A percentile compares a stretch with the other conserved stretches of the same genome.
These are phyloP conservation scores for Epizoanthus scotinus DNA, from an alignment of 92 coral and sea anemone genomes.

Conservation along the genomic window DNA sequence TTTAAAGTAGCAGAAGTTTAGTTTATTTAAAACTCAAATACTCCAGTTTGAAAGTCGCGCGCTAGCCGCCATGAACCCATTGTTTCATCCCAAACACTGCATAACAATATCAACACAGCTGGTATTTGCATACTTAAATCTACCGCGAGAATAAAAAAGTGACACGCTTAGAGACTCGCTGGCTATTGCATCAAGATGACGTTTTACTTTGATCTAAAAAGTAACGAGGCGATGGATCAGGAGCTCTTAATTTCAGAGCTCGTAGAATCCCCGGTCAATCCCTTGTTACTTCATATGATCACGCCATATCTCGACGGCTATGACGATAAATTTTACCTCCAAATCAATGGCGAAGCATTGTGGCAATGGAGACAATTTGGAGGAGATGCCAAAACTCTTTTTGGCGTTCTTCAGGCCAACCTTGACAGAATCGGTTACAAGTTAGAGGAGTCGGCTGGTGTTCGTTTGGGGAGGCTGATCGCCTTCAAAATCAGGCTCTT, in stretches of 20 bases:
- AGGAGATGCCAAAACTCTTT: background rate
- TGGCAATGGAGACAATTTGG: slow-evolving; percentile 20
- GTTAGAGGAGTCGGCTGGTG: slow-evolving; percentile 27
- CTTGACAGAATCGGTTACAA: background rate
- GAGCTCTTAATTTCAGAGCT: too few species aligned
- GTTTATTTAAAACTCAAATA: background rate
- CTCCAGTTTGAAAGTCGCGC: too few species aligned
- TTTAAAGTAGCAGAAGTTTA: slow-evolving; percentile 5
- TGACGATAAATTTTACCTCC: slow-evolving; percentile 14
- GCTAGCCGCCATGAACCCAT: too few species aligned
- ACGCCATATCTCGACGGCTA: slow-evolving; percentile 17
- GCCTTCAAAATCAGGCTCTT: background rate
- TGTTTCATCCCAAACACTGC: too few species aligned
- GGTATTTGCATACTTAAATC: background rate
- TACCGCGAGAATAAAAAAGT: background rate
- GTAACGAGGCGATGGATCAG: slow-evolving; percentile 20
- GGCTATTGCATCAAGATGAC: too few species aligned
- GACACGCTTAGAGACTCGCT: background rate
- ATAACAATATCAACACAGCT: slow-evolving; percentile 8
- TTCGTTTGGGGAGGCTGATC: background rate
- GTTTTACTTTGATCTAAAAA: background rate
- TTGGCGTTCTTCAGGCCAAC: slow-evolving; percentile 19
- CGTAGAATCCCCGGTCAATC: slow-evolving; percentile 20
- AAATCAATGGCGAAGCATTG: slow-evolving; percentile 12
- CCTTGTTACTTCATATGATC: slow-evolving; percentile 28